Percentiles rank a stretch among this genome's conserved stretches.
Conservation (phyloP, 2,113 vertebrate genomes). For the Pan troglodytes region NHGRI_mPanTro3-v2.1_pri NC_072421.2:48344001-48344500, state of each 20-base stretch:
- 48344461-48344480: neutral
- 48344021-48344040: neutral
- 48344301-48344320: too few relatives aligned
- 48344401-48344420: neutral
- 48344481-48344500: neutral
- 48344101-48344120: neutral
- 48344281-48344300: too few relatives aligned
- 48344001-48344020: neutral
- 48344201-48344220: neutral
- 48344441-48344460: neutral
- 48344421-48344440: neutral
- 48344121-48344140: neutral
- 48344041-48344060: neutral
- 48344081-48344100: neutral
- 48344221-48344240: neutral
- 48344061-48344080: conserved; percentile 44
- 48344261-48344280: neutral
- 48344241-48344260: neutral
- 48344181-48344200: neutral
- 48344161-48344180: conserved; percentile 24
- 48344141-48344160: conserved; percentile 1
- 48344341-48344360: too few relatives aligned
- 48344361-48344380: too few relatives aligned
- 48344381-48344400: neutral
- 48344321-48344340: too few relatives aligned